Percentiles rank a stretch among this genome's conserved stretches.
phyloP scores from a whole-genome alignment of 1,140 invertebrate species.

The Saccostrea cuccullata region DNA sequence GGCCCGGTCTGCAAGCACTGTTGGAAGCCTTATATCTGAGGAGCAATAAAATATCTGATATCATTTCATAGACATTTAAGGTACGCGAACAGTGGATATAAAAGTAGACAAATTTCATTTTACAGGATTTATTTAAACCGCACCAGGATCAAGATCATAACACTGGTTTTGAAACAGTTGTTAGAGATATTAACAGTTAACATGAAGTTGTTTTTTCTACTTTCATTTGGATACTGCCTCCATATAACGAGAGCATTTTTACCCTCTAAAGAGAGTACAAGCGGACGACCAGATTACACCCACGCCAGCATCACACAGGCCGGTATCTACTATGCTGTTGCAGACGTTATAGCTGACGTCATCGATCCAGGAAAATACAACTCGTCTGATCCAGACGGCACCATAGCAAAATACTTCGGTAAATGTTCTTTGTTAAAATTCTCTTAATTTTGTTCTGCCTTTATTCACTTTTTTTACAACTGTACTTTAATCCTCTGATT shows the following conservation, averaged over 20 bases:
- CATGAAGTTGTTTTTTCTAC: background rate
- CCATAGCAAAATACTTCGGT: background rate
- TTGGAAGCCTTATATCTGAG: background rate
- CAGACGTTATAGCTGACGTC: background rate
- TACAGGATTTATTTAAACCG: too few relatives aligned
- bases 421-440: background rate
- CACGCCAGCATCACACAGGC: constrained; percentile 38
- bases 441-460: too few relatives aligned
- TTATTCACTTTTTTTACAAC: too few relatives aligned
- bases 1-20: background rate
- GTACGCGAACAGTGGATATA: background rate
- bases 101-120: background rate
- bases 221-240: background rate
- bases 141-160: background rate
- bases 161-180: too few relatives aligned
- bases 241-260: background rate
- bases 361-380: constrained; percentile 16
- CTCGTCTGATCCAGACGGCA: background rate
- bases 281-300: constrained; percentile 1
- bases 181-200: background rate
- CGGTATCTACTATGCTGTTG: background rate
- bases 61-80: background rate
- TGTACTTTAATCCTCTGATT: too few relatives aligned
- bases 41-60: background rate
- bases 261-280: background rate